Conservation (phyloP, 2,888 invertebrate genomes). For the Ectemnius cavifrons region DNA sequence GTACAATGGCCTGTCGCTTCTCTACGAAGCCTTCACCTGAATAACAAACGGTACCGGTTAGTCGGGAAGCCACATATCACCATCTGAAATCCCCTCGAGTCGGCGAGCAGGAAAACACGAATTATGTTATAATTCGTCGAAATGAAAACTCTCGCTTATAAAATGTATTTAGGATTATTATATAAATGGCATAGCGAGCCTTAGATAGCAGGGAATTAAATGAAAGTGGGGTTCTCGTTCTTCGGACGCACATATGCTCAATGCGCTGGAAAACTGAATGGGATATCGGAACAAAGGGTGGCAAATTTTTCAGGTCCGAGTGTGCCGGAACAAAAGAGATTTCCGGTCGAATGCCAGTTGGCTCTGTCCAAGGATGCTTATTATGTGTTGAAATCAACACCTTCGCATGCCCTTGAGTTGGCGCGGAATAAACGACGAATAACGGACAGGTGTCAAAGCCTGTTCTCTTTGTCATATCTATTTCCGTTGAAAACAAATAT, state of each 20-base stretch:
- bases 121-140: not conserved
- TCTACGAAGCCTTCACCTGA: not conserved
- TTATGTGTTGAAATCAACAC: constrained; percentile 20
- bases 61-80: not conserved
- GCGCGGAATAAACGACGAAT: constrained; percentile 18
- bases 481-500: not conserved
- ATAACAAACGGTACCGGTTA: not conserved
- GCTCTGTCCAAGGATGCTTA: constrained; percentile 16
- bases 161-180: not conserved
- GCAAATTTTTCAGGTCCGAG: constrained; percentile 9
- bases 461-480: constrained; percentile 23
- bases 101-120: not conserved
- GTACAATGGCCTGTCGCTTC: not conserved
- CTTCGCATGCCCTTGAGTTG: constrained; percentile 7
- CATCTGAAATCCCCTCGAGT: not conserved
- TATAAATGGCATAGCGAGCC: not conserved
- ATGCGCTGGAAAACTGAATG: not conserved
- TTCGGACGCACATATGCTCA: not conserved
- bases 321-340: constrained; percentile 15
- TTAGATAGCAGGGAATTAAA: not conserved
- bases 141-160: not conserved
- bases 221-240: not conserved
- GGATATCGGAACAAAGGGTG: not conserved
- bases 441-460: constrained; percentile 20
- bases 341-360: constrained; percentile 8